phyloP scores from a whole-genome alignment of 2,797 vertebrate species.

The Pachyuromys duprasi region DNA sequence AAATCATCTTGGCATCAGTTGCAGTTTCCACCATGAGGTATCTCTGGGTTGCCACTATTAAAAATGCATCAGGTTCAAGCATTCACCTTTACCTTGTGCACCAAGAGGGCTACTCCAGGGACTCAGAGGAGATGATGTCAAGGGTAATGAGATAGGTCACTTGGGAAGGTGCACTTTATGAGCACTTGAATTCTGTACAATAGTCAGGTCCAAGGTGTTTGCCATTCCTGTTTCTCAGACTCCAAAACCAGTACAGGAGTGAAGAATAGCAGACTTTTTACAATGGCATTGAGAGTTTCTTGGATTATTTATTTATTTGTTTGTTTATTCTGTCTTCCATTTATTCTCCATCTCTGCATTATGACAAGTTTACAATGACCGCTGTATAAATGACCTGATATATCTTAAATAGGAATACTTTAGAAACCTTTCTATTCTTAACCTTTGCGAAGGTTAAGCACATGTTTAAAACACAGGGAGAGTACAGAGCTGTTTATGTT shows the following conservation, averaged over 20 bases:
- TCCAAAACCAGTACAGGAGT: not conserved
- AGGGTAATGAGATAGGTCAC: conserved; percentile 40
- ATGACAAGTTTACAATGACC: not conserved
- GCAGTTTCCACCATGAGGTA: conserved; percentile 73
- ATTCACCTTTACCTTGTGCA: conserved; percentile 79
- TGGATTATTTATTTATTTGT: not conserved
- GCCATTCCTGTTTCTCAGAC: not conserved
- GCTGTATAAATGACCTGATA: not conserved
- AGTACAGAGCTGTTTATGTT: not conserved
- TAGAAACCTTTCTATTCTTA: not conserved
- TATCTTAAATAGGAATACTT: not conserved
- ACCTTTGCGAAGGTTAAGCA: not conserved
- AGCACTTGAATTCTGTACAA: not conserved
- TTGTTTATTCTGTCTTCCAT: not conserved
- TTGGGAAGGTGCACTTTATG: not conserved
- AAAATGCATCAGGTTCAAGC: conserved; percentile 71
- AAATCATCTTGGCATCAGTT: conserved; percentile 81
- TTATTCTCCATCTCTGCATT: not conserved
- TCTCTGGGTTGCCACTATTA: conserved; percentile 79
- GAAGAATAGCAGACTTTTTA: not conserved
- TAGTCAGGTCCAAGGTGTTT: not conserved
- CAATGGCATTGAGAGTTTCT: not conserved
- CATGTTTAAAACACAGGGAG: not conserved
- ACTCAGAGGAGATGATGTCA: conserved; percentile 45
- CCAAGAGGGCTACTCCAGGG: conserved; percentile 61